Base-by-base conservation (phyloP, 2,888 invertebrate species). In the Plebejus anna region DNA sequence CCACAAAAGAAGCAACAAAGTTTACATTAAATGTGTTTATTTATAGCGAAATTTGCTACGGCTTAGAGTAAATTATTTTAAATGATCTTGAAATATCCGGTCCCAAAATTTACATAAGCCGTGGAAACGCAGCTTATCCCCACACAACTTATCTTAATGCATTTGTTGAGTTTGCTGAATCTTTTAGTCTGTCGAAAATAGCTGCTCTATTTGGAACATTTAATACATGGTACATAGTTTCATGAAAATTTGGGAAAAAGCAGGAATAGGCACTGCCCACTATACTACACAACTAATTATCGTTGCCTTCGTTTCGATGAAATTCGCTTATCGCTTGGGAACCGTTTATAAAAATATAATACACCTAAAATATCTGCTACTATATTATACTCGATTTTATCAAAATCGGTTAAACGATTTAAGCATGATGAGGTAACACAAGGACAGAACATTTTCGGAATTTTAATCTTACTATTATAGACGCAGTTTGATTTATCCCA, bases 31-130 rank as follows among this genome's bases (percentile, higher is more conserved):
- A 83, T 9, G 28, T 66, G 66, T 66, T 66, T 66, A 66, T 32
- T 88, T 88, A 86, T 86, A 83, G 81, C 85, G 84, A 87, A 86
- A 85, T 84, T 84, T 83, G 83, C 84, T 86, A 83, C 81, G 84
- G 86, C 84, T 83, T 82, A 80, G 82, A 83, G 84, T 84, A 89
- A 89, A 91, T 91, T 88, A 89, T 90, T 90, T 88, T 86, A 86
- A 90, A 90, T 85, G 89, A 85, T 85, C 86, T 83, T 84, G 84
- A 89, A 90, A 90, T 89, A 89, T 90, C 89, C 87, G 85, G 85
- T 80, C 86, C 84, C 81, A 81, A 83, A 87, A 91, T 91, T 90
- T 90, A 83, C 88, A 90, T 92, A 91, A 91, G 89, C 91, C 88
- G 83, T 79, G 81, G 82, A 84, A 82, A 76, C 76, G 51, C 51